Evolutionary conservation across 1,140 invertebrate species (phyloP), one percentile per base, ranked within the genome.

Genomic region (Lamellibrachia luymesi): DNA sequence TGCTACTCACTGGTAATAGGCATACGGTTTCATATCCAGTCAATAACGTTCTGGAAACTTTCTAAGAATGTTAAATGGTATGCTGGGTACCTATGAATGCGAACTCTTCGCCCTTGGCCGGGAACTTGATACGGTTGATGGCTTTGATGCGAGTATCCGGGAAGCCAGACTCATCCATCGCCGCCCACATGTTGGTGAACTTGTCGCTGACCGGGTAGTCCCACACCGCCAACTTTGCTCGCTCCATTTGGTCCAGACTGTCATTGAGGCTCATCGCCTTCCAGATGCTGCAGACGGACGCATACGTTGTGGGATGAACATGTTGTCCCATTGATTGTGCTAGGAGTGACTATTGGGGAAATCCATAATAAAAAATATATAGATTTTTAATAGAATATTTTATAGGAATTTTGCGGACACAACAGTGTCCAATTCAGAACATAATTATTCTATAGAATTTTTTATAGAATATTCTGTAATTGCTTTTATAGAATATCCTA

Each of bases 151-250:
- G 97, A 2, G 97, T 97, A 27, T 97, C 96, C 0, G 99, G 99
- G 49, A 99, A 97, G 0, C 97, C 97, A 0, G 98, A 98, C 94
- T 99, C 98, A 95, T 98, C 97, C 98, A 99, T 99, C 0, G 98
- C 98, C 95, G 99, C 98, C 98, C 98, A 99, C 97, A 99, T 99
- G 96, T 99, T 99, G 1, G 98, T 99, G 96, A 99, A 99, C 95
- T 99, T 99, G 96, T 99, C 99, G 94, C 98, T 99, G 0, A 99
- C 98, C 0, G 99, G 99, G 96, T 99, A 99, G 96, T 99, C 99
- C 99, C 99, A 99, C 0, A 99, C 99, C 0, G 99, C 99, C 22
- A 99, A 96, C 96, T 99, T 98, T 0, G 98, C 98, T 92, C 98
- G 96, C 95, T 99, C 98, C 0, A 98, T 97, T 89, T 98, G 98